Percentiles rank a stretch among this genome's conserved stretches.
These are phyloP conservation scores for Capreolus pygargus DNA, from an alignment of 2,113 vertebrate genomes.

Conservation along the genomic window DNA sequence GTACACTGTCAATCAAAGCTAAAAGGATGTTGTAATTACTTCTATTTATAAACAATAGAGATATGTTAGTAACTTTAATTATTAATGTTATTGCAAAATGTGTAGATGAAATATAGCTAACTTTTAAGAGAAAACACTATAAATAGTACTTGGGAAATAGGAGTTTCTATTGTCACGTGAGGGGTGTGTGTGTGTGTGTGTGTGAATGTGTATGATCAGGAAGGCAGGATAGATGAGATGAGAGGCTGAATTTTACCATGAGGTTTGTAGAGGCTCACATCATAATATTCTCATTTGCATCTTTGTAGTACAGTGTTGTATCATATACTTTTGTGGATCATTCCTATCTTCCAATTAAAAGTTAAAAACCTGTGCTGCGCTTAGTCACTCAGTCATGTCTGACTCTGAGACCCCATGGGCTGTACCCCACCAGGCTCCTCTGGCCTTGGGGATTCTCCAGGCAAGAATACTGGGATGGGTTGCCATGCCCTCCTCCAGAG, in stretches of 20 bases:
- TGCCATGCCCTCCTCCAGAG: background rate
- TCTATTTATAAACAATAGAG: background rate
- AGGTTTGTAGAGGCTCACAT: background rate
- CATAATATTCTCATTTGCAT: background rate
- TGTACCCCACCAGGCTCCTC: background rate
- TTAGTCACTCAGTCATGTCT: background rate
- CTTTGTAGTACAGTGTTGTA: background rate
- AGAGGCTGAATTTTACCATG: background rate
- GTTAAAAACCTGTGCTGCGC: background rate
- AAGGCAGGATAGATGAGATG: background rate
- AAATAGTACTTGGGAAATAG: background rate
- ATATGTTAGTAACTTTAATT: conserved; percentile 22
- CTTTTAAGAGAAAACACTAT: background rate
- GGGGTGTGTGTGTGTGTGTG: background rate
- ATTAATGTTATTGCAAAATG: background rate
- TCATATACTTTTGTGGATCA: background rate
- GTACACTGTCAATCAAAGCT: background rate
- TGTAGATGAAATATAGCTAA: background rate
- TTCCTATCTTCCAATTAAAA: background rate
- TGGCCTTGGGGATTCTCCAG: background rate
- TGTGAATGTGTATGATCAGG: background rate
- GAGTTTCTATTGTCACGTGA: background rate
- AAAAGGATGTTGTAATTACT: background rate
- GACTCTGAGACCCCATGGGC: background rate
- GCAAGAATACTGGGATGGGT: background rate